Base-by-base conservation (phyloP, 2,113 vertebrate genomes). In the Oophaga pumilio region DNA sequence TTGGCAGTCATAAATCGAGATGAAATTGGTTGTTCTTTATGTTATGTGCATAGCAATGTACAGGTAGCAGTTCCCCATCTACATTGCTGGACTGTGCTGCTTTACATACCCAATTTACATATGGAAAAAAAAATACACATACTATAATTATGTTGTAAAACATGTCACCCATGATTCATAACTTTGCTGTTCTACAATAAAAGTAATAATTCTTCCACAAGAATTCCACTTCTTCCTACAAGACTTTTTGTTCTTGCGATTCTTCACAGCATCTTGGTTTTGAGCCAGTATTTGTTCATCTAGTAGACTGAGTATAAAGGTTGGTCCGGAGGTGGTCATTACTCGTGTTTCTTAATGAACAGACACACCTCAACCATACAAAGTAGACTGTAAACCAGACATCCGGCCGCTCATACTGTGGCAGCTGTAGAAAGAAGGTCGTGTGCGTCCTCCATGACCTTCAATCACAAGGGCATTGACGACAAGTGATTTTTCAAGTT, bases 101-200 rank as follows among this genome's bases (percentile, higher is more conserved):
- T 52, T 77, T 43, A 0, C 33, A 52, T 33, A 57, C 24, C 17
- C 53, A 80, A 60, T 60, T 60, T 80, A 15, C 56, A 80, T 79
- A 79, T 59, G 28, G 60, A 80, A 60, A 80, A 60, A 24, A 57
- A 60, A 57, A 59, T 59, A 60, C 56, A 80, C 33, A 59, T 59
- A 80, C 0, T 59, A 59, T 59, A 80, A 0, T 80, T 60, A 79
- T 53, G 20, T 26, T 60, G 56, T 57, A 60, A 33, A 33, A 20
- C 18, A 60, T 80, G 77, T 80, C 77, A 80, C 53, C 76, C 53
- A 5, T 77, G 50, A 77, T 53, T 53, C 76, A 60, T 80, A 18
- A 28, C 20, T 33, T 28, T 28, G 53, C 53, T 85, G 28, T 43
- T 73, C 68, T 74, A 6, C 22, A 76, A 74, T 43, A 79, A 26